Base-by-base conservation (phyloP, 2,888 invertebrate genomes). In the Drosophila borborema region DNA sequence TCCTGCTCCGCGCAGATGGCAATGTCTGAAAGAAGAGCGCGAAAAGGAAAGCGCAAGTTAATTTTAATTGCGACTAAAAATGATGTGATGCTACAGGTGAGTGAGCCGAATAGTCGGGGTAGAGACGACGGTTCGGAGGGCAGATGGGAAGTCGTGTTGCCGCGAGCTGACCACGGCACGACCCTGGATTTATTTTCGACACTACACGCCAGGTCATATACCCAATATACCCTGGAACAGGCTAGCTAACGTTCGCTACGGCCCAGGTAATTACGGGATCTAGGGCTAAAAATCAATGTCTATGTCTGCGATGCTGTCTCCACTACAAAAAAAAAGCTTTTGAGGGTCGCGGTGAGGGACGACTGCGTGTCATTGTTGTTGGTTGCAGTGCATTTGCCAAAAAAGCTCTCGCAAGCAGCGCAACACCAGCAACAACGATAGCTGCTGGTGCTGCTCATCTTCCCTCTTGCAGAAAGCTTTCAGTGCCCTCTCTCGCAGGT, bases 321-420 rank as follows among this genome's bases (percentile, higher is more conserved):
- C 41, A 31, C 45, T 38, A 38, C 31, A 40, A 48, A 45, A 53
- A 20, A 20, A 63, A 68, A 88, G 86, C 88, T 86, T 88, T 82
- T 85, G 83, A 88, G 89, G 89, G 85, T 88, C 89, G 89, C 72
- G 89, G 89, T 85, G 86, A 85, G 89, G 86, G 85, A 85, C 84
- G 72, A 64, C 45, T 70, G 73, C 53, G 40, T 61, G 28, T 56
- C 48, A 46, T 75, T 69, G 69, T 53, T 60, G 56, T 43, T 68
- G 53, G 5, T 23, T 34, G 67, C 56, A 62, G 5, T 77, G 77
- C 71, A 78, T 59, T 69, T 45, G 66, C 61, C 14, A 56, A 51
- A 65, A 41, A 60, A 60, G 72, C 76, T 67, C 9, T 58, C 72
- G 53, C 36, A 51, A 51, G 28, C 40, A 53, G 38, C 7, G 6